Conservation (phyloP, 2,797 vertebrate genomes). For the Remorina albescens region DNA sequence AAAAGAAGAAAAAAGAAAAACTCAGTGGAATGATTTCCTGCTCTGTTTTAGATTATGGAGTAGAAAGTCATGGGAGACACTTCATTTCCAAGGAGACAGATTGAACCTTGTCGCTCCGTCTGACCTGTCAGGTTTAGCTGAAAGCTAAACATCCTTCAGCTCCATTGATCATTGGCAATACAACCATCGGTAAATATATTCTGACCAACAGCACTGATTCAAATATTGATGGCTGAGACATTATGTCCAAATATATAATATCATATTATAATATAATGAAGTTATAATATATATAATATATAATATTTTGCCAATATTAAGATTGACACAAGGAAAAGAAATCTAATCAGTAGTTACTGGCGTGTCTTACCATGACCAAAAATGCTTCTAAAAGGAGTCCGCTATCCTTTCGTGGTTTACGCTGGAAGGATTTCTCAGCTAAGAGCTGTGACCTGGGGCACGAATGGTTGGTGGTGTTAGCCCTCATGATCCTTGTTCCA, state of each 20-base stretch:
- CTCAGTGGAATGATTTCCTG: not conserved
- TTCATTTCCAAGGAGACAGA: not conserved
- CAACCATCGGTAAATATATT: too few relatives aligned
- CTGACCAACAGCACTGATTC: too few relatives aligned
- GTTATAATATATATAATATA: too few relatives aligned
- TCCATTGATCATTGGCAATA: constrained; percentile 1
- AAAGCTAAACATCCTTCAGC: constrained; percentile 1
- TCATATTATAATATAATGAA: too few relatives aligned
- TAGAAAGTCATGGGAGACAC: not conserved
- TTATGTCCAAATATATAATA: too few relatives aligned
- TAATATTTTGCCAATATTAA: not conserved
- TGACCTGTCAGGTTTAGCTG: not conserved
- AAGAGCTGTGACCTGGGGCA: not conserved
- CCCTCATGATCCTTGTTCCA: too few relatives aligned
- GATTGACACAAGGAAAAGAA: too few relatives aligned
- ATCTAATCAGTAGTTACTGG: too few relatives aligned
- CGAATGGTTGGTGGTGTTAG: not conserved
- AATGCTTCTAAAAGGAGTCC: constrained; percentile 4
- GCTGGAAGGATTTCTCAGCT: constrained; percentile 10
- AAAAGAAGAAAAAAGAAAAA: not conserved
- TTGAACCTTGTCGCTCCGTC: not conserved
- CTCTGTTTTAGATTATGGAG: constrained; percentile 6
- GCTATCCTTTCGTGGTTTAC: constrained; percentile 4
- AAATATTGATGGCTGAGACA: too few relatives aligned
- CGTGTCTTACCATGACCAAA: not conserved